Conservation (phyloP, 2,113 vertebrate genomes). For the Clarias magur region DNA sequence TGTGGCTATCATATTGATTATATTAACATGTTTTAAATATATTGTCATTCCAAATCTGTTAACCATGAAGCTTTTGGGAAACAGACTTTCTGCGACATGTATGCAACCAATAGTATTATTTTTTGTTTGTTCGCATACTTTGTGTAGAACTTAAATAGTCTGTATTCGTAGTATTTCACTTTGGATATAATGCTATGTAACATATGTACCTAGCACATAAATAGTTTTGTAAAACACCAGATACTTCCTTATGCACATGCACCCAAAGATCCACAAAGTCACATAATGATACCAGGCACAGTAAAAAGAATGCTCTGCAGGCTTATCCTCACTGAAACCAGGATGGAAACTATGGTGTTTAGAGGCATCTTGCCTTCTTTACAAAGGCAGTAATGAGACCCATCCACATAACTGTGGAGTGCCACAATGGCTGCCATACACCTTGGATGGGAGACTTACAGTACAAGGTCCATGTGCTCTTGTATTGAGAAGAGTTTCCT, state of each 20-base stretch:
- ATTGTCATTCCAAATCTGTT: slow-evolving; percentile 1
- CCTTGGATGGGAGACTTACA: not conserved
- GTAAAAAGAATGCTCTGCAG: not conserved
- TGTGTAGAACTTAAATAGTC: not conserved
- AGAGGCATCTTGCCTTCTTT: not conserved
- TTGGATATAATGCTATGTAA: not conserved
- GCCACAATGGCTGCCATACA: not conserved
- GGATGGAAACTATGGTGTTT: not conserved
- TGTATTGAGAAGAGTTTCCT: not conserved
- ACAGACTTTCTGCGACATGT: slow-evolving; percentile 12
- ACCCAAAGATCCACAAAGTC: not conserved
- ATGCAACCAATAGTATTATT: not conserved
- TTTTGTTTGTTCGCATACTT: slow-evolving; percentile 1
- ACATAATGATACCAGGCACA: not conserved
- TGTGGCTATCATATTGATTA: not conserved
- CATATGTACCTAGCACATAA: not conserved
- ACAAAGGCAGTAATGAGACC: not conserved
- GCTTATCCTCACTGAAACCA: not conserved
- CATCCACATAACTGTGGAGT: not conserved
- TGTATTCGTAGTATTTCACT: not conserved
- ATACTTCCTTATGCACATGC: not conserved
- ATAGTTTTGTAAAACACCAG: not conserved
- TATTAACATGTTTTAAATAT: not conserved
- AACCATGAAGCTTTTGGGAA: slow-evolving; percentile 35
- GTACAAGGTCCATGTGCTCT: not conserved